Base-by-base conservation (phyloP, 2,113 vertebrate species). In the Physeter macrocephalus region DNA sequence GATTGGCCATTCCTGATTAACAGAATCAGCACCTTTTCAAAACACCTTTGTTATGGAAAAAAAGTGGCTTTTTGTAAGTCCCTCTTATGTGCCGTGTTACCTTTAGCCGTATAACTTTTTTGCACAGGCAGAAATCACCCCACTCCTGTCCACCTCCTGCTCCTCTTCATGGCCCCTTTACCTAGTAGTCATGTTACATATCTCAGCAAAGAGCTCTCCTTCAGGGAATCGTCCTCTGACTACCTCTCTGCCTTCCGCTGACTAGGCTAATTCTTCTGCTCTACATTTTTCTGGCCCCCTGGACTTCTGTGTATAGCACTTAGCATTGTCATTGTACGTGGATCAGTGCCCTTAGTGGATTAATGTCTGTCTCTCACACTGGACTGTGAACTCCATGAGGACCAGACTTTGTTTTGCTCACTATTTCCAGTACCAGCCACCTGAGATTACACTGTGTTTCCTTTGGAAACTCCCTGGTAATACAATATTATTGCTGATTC, bases 401-500 rank as follows among this genome's bases (percentile, higher is more conserved):
- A 29, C 34, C 41, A 54, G 3, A 39, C 78, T 93, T 61, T 75
- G 21, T 27, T 67, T 82, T 71, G 36, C 64, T 86, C 21, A 5
- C 15, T 31, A 12, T 61, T 74, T 49, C 36, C 13, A 77, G 1
- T 3, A 59, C 49, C 7, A 75, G 3, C 8, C 23, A 10, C 25
- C 7, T 6, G 18, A 15, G 15, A 23, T 83, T 11, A 72, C 0
- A 36, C 0, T 3, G 9, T 66, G 5, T 71, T 88, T 57, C 39
- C 14, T 46, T 88, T 81, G 6, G 43, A 69, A 31, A 75, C 2
- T 34, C 7, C 18, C 27, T 77, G 11, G 41, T 69, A 18, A 15
- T 52, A 31, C 18, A n/a, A 39, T 39, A 23, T 18, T 43, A 10
- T n/a, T n/a, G 21, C 11, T 64, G 17, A 57, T 59, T 41, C n/a